These are phyloP conservation scores for Microcebus murinus DNA, from an alignment of 2,113 vertebrate genomes.

Conservation along the genomic window DNA sequence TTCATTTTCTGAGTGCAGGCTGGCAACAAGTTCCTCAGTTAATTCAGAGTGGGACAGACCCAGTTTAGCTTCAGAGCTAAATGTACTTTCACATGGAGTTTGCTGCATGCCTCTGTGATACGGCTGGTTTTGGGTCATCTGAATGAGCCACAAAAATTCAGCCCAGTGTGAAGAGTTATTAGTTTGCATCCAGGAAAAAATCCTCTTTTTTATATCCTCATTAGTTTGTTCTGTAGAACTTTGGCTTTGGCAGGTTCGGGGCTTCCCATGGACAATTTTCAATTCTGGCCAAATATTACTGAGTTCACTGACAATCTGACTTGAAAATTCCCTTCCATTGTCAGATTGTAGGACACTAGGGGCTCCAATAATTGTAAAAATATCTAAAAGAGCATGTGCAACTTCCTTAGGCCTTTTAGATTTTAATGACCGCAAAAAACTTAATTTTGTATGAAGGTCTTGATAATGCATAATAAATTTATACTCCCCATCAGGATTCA, in stretches of 20 bases:
- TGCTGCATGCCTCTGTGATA: slow-evolving; percentile 17
- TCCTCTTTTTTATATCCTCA: slow-evolving; percentile 14
- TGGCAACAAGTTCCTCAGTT: neutral
- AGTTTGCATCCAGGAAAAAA: slow-evolving; percentile 51
- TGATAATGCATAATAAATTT: slow-evolving; percentile 59
- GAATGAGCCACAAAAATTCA: slow-evolving; percentile 53
- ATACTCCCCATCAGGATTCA: slow-evolving; percentile 35
- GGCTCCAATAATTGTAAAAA: slow-evolving; percentile 53
- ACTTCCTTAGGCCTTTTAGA: slow-evolving; percentile 52
- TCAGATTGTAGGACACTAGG: slow-evolving; percentile 52
- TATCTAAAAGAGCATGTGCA: slow-evolving; percentile 50
- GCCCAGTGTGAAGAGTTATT: slow-evolving; percentile 38
- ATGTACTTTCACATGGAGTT: neutral
- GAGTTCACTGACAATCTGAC: slow-evolving; percentile 36
- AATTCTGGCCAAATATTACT: slow-evolving; percentile 52
- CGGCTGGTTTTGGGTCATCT: slow-evolving; percentile 46
- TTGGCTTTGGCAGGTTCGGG: neutral
- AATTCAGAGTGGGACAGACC: neutral
- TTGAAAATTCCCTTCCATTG: slow-evolving; percentile 63
- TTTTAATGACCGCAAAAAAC: slow-evolving; percentile 45
- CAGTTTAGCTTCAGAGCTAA: neutral
- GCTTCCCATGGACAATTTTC: slow-evolving; percentile 58
- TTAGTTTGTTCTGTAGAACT: neutral
- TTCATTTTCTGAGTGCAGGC: neutral
- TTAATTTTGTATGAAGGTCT: slow-evolving; percentile 50